phyloP scores from a whole-genome alignment of 2,888 invertebrate genomes.

The Mycalesis mineus region DNA sequence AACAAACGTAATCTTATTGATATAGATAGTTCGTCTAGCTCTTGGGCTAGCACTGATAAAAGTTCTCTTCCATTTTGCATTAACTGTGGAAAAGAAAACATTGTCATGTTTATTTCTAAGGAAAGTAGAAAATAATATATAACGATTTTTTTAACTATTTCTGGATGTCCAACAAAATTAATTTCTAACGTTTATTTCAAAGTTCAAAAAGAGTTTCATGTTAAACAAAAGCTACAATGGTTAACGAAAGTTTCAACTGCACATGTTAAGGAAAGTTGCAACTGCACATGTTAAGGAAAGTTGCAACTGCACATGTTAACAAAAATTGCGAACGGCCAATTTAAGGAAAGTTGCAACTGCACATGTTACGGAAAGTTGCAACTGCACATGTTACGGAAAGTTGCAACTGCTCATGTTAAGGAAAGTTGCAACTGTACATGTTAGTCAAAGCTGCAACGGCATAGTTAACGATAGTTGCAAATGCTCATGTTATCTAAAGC shows the following conservation, averaged over 20 bases:
- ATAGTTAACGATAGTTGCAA: not conserved
- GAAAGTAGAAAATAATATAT: no score
- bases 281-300: not conserved
- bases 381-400: not conserved
- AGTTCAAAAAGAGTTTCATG: not conserved
- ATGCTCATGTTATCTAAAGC: not conserved
- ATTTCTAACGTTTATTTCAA: no score
- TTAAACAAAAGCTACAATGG: no score
- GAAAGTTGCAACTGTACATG: not conserved
- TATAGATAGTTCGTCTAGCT: constrained; percentile 63
- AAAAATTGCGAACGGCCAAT: not conserved
- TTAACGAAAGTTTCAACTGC: not conserved
- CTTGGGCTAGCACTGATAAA: constrained; percentile 55
- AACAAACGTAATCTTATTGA: constrained; percentile 60
- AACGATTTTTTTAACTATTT: no score
- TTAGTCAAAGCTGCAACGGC: not conserved
- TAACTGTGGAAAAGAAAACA: constrained; percentile 45
- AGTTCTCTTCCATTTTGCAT: constrained; percentile 72
- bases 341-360: not conserved
- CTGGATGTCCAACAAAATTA: no score
- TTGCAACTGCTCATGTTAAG: not conserved
- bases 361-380: not conserved
- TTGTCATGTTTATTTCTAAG: no score
- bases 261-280: not conserved
- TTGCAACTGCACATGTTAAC: not conserved